These are phyloP conservation scores for Aurelia sp. DNA, from an alignment of 30 jellyfish, hydroid and myxozoan genomes.

Conservation along the genomic window DNA sequence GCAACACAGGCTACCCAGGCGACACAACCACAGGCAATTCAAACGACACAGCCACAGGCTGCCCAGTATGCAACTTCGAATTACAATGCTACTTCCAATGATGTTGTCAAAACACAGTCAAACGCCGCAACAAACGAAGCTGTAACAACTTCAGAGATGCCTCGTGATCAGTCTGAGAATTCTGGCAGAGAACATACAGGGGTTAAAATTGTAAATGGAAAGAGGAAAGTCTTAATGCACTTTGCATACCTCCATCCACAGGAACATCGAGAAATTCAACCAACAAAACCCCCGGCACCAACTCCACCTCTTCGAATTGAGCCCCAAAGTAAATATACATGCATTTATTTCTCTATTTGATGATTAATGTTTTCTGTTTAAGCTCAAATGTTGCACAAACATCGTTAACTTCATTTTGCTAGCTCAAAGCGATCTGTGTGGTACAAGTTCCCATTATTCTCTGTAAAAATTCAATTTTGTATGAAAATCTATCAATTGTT, in stretches of 20 bases:
- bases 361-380: neutral
- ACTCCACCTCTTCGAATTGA: conserved; percentile 89
- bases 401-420: too few species aligned
- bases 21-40: neutral
- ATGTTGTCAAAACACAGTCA: neutral
- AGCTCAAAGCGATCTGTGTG: too few species aligned
- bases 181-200: conserved; percentile 1
- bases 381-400: too few species aligned
- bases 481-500: too few species aligned
- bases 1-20: neutral
- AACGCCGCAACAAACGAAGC: neutral
- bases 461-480: too few species aligned
- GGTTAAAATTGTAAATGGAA: conserved; percentile 23
- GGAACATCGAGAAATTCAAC: conserved; percentile 58
- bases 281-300: conserved; percentile 86
- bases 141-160: too few species aligned
- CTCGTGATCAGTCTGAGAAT: neutral
- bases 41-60: neutral
- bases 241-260: conserved; percentile 94
- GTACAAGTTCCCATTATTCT: too few species aligned
- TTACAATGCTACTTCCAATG: neutral
- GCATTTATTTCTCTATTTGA: neutral
- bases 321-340: conserved; percentile 86
- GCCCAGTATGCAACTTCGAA: neutral
- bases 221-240: conserved; percentile 65